Conservation (phyloP, 2,797 vertebrate genomes). For the Pantherophis vulpinus region DNA sequence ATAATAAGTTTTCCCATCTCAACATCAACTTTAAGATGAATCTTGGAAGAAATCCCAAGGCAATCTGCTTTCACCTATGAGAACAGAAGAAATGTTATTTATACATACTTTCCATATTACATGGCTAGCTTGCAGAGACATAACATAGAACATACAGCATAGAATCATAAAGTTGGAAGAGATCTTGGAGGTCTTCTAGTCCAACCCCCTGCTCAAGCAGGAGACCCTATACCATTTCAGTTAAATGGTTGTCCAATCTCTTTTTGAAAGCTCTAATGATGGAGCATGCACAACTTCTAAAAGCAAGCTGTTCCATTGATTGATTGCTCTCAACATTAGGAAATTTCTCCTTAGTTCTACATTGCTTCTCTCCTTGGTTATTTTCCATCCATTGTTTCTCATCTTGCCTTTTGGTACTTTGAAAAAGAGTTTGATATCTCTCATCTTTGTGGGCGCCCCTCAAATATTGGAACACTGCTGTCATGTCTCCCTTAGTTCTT, state of each 20-base stretch:
- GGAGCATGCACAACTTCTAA: neutral
- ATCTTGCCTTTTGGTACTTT: neutral
- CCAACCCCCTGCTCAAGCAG: neutral
- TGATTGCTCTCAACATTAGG: neutral
- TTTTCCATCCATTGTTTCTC: neutral
- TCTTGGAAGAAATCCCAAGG: constrained; percentile 87
- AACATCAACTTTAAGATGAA: constrained; percentile 94
- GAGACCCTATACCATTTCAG: neutral
- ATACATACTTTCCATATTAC: neutral
- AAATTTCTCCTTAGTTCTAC: neutral
- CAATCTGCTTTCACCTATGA: constrained; percentile 90
- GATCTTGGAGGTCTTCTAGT: neutral
- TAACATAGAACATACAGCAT: neutral
- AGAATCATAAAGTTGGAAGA: neutral
- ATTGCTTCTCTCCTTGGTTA: neutral
- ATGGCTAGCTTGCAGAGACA: neutral
- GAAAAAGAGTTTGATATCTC: neutral
- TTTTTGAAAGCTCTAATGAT: neutral
- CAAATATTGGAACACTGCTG: neutral
- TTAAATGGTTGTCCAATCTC: neutral
- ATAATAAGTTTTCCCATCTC: constrained; percentile 90
- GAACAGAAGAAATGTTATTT: constrained; percentile 32
- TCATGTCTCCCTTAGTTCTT: neutral
- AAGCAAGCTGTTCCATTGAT: neutral
- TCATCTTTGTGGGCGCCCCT: neutral